phyloP scores from a whole-genome alignment of 2,797 vertebrate genomes.

The Channallabes apus region DNA sequence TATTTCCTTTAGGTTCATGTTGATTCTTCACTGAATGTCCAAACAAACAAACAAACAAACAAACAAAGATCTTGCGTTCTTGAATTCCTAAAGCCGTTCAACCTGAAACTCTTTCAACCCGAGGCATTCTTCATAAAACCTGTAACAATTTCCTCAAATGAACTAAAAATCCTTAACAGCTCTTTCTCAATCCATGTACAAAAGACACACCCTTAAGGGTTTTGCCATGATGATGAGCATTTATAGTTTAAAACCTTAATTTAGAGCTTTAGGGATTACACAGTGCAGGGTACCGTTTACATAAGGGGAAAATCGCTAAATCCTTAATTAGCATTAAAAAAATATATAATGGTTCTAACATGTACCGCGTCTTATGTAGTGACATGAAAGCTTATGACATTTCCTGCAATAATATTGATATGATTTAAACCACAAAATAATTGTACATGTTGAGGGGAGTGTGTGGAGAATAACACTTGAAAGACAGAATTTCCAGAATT shows the following conservation, averaged over 20 bases:
- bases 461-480: background rate
- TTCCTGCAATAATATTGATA: background rate
- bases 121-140: background rate
- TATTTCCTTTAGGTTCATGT: background rate
- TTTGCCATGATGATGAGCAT: background rate
- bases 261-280: background rate
- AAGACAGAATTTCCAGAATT: background rate
- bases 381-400: background rate
- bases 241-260: background rate
- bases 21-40: background rate
- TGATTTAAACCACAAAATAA: background rate
- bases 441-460: background rate
- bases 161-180: background rate
- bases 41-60: background rate
- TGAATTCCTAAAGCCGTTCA: background rate
- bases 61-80: too few relatives aligned
- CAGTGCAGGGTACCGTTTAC: background rate
- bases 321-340: background rate
- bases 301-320: background rate
- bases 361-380: background rate
- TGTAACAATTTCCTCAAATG: background rate
- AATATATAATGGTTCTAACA: background rate
- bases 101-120: background rate
- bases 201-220: background rate
- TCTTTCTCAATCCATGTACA: background rate